Conservation (phyloP, 2,888 invertebrate genomes). For the Sepioteuthis lessoniana region DNA sequence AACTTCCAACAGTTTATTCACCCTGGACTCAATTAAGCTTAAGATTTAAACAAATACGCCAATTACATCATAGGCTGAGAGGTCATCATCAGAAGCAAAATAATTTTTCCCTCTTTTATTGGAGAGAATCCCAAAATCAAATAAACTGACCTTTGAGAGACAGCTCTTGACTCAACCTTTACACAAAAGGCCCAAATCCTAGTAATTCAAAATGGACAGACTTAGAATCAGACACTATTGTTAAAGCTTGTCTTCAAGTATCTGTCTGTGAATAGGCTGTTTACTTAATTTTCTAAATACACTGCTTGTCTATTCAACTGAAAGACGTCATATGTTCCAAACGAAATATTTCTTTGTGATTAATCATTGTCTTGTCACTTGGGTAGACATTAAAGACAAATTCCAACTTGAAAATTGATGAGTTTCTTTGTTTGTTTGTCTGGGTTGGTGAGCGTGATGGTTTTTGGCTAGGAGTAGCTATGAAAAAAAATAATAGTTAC, state of each 20-base stretch:
- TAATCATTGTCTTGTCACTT: conserved; percentile 6
- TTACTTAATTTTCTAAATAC: background rate
- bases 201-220: background rate
- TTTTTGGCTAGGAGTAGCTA: no score
- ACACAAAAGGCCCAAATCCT: background rate
- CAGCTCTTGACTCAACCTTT: background rate
- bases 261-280: background rate
- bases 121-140: background rate
- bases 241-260: background rate
- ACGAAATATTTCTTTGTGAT: background rate
- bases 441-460: background rate
- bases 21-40: no score
- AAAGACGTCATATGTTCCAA: background rate
- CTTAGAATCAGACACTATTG: background rate
- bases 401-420: background rate
- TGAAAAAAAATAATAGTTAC: no score
- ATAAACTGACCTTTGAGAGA: background rate
- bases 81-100: no score
- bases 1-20: no score
- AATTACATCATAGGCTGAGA: no score
- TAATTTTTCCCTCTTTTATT: background rate
- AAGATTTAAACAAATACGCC: no score
- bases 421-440: background rate
- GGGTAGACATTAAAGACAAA: background rate
- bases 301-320: background rate